Percentiles rank a stretch among this genome's conserved stretches.
These are phyloP conservation scores for Graptemys geographica DNA, from an alignment of 2,797 vertebrate species.

Conservation along the genomic window DNA sequence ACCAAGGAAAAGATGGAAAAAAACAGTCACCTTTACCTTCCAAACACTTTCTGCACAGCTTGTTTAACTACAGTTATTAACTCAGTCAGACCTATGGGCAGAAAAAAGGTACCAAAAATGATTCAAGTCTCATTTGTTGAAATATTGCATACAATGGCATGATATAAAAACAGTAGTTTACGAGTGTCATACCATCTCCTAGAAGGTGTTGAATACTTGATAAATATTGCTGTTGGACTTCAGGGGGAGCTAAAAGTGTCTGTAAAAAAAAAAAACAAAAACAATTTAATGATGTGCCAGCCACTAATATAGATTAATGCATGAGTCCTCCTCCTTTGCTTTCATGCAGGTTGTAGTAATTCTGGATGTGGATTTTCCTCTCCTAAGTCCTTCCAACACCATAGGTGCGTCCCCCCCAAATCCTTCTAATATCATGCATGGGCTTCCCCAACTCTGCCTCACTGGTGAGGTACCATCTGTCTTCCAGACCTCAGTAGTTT, in stretches of 20 bases:
- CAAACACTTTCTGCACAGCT: conserved; percentile 91
- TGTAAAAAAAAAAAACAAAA: conserved; percentile 59
- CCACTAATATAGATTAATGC: background rate
- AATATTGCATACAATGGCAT: background rate
- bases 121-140: conserved; percentile 17
- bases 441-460: background rate
- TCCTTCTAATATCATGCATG: background rate
- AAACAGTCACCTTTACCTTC: conserved; percentile 81
- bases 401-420: background rate
- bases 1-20: conserved; percentile 3
- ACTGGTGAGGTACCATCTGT: background rate
- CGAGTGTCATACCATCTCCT: conserved; percentile 88
- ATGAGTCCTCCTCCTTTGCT: background rate
- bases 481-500: background rate
- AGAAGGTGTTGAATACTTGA: conserved; percentile 98
- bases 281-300: conserved; percentile 12
- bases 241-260: conserved; percentile 90
- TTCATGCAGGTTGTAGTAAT: background rate
- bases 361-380: background rate
- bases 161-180: background rate
- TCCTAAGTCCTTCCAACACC: background rate
- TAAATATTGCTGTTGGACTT: conserved; percentile 97
- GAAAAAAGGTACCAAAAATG: conserved; percentile 30
- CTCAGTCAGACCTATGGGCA: conserved; percentile 87
- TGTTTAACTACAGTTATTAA: conserved; percentile 93